These are phyloP conservation scores for Bellardia bayeri DNA, from an alignment of 2,888 invertebrate genomes.

Conservation along the genomic window DNA sequence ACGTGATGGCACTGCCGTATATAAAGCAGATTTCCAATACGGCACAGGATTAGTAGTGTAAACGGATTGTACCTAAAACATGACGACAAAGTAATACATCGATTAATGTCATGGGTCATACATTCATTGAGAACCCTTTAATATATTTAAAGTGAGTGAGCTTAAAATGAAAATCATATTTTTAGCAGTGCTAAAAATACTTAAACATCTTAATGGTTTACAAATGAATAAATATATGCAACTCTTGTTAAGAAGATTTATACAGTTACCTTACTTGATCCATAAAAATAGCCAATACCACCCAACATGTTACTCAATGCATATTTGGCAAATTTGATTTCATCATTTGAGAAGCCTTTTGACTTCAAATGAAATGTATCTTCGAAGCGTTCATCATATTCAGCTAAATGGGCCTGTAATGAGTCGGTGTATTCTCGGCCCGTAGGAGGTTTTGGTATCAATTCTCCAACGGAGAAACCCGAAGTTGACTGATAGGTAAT, in stretches of 20 bases:
- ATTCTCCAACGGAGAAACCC: constrained; percentile 85
- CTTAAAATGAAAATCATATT: too few relatives aligned
- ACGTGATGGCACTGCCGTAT: constrained; percentile 95
- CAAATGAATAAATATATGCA: too few relatives aligned
- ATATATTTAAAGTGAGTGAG: neutral
- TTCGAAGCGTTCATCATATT: constrained; percentile 93
- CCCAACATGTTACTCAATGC: constrained; percentile 97
- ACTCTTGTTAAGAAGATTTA: neutral
- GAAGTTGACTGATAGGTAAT: constrained; percentile 92
- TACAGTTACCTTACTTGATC: constrained; percentile 83
- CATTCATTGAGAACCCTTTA: neutral
- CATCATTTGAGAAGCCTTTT: constrained; percentile 88
- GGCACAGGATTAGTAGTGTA: constrained; percentile 93
- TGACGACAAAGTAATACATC: neutral
- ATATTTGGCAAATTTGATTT: constrained; percentile 91
- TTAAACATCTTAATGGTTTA: too few relatives aligned
- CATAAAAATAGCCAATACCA: constrained; percentile 98
- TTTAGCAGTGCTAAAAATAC: too few relatives aligned
- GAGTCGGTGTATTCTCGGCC: constrained; percentile 88
- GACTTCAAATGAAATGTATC: constrained; percentile 89
- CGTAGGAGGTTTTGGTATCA: constrained; percentile 84
- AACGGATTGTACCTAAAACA: constrained; percentile 89
- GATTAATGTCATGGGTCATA: neutral
- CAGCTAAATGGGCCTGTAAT: constrained; percentile 86
- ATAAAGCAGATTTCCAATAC: constrained; percentile 97